Base-by-base conservation (phyloP, 2,113 vertebrate species). In the Indicator maculatus region DNA sequence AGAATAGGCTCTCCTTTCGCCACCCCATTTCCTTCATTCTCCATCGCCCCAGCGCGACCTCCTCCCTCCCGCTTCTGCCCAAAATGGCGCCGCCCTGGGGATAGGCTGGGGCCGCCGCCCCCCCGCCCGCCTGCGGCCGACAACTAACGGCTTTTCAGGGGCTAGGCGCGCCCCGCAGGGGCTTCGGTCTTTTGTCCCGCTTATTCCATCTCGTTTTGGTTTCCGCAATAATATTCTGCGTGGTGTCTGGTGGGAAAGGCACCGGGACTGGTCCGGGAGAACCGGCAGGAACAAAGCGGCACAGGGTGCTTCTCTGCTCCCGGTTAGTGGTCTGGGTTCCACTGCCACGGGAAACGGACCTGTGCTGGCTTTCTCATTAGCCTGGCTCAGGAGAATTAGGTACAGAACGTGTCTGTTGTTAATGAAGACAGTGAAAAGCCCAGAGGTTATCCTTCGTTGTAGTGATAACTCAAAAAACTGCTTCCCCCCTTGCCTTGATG, bases 171-270 rank as follows among this genome's bases (percentile, higher is more conserved):
- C 9, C 50, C 26, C 55, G 0, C 50, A 14, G 56, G 50, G 23
- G 20, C 45, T 41, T 6, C 4, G 66, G 20, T 9, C 9, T 1
- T 50, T 21, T 3, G 17, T 15, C 4, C 13, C 1, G 18, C 58
- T 2, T 7, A 24, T 30, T 44, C 26, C 52, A 0, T 0, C 8
- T 11, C n/a, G 0, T 53, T 0, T 5, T 14, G 0, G 36, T 6
- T 12, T 12, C 20, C 56, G 1, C 21, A 0, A 0, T 59, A 9
- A 11, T 4, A 2, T 3, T 3, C 13, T 3, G 41, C 5, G 14
- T 2, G 41, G 27, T 5, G 5, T 8, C 16, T 4, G 3, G 14
- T 0, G 28, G 28, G 15, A 1, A 26, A 3, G 56, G 26, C 36
- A 5, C 56, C 0, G 81, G 41, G n/a, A 2, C 15, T 3, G 71